Percentiles rank a stretch among this genome's conserved stretches.
Conservation (phyloP, 2,797 vertebrate species). For the Bradypodion pumilum region DNA sequence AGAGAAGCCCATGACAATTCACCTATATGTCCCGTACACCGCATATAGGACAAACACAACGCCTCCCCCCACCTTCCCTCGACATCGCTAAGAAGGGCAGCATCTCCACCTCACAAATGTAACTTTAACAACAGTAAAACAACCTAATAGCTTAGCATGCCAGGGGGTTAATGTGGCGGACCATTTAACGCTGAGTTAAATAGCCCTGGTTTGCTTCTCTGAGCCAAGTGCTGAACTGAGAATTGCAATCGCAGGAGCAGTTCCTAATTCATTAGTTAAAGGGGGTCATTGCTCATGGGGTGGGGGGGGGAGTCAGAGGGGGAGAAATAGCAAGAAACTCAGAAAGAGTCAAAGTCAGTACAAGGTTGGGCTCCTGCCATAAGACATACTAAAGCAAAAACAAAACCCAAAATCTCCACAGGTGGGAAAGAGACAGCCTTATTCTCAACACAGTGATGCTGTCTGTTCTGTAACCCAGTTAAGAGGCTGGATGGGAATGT, state of each 20-base stretch:
- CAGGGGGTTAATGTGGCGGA: constrained; percentile 80
- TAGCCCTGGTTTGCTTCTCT: constrained; percentile 78
- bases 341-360: constrained; percentile 61
- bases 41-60: background rate
- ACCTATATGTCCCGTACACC: background rate
- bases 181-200: constrained; percentile 81
- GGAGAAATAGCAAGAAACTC: constrained; percentile 37
- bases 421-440: constrained; percentile 61
- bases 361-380: constrained; percentile 69
- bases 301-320: constrained; percentile 47
- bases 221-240: constrained; percentile 81
- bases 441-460: constrained; percentile 53
- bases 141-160: constrained; percentile 81
- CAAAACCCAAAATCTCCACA: constrained; percentile 41
- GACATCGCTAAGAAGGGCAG: constrained; percentile 69
- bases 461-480: constrained; percentile 60
- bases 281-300: constrained; percentile 81
- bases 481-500: constrained; percentile 65
- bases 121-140: constrained; percentile 82
- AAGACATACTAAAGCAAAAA: constrained; percentile 55
- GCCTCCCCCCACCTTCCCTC: constrained; percentile 13
- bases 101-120: constrained; percentile 79
- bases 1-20: too few relatives aligned
- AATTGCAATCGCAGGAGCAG: constrained; percentile 76
- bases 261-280: constrained; percentile 81